phyloP scores from a whole-genome alignment of 2,113 vertebrate species.

The Microtus richardsoni region DNA sequence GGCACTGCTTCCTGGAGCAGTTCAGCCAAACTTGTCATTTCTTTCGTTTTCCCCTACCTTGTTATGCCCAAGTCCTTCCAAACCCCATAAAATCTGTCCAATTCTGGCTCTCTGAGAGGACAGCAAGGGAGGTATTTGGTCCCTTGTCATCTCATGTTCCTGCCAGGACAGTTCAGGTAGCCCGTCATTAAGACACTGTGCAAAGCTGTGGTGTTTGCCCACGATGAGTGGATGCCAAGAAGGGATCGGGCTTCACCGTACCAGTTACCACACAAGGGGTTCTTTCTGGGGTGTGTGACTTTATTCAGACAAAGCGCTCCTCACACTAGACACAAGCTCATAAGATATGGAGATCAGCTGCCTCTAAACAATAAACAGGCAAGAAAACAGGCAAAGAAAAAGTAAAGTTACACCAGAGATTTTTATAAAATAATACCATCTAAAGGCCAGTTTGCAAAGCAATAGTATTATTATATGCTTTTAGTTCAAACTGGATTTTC shows the following conservation, averaged over 20 bases:
- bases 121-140: not conserved
- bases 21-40: not conserved
- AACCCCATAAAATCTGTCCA: not conserved
- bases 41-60: not conserved
- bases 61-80: not conserved
- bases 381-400: conserved; percentile 49
- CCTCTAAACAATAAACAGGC: conserved; percentile 24
- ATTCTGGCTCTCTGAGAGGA: not conserved
- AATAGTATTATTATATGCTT: not conserved
- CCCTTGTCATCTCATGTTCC: not conserved
- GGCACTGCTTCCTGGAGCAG: not conserved
- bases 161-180: not conserved
- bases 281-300: not conserved
- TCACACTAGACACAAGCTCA: conserved; percentile 6
- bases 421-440: conserved; percentile 41
- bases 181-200: not conserved
- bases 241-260: not conserved
- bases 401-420: not conserved
- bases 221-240: not conserved
- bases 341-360: not conserved
- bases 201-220: not conserved
- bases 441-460: conserved; percentile 16
- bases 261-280: not conserved
- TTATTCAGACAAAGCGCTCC: conserved; percentile 17
- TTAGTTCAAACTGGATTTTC: conserved; percentile 25